Conservation (phyloP, 1,140 invertebrate genomes). For the Cryptotermes secundus region DNA sequence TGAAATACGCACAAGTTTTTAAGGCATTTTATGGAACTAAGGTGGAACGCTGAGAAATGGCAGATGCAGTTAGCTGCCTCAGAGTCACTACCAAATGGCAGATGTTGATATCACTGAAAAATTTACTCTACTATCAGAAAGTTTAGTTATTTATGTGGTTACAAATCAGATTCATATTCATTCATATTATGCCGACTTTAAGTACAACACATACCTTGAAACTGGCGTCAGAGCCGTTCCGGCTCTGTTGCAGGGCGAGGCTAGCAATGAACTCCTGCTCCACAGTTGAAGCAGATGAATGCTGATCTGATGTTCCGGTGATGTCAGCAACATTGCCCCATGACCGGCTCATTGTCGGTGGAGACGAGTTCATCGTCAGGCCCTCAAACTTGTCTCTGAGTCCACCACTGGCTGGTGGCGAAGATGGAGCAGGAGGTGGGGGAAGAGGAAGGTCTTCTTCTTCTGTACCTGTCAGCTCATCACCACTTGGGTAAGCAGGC, state of each 20-base stretch:
- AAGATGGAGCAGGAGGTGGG: slow-evolving; percentile 57
- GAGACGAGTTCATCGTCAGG: neutral
- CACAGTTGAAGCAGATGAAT: slow-evolving; percentile 40
- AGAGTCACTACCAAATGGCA: too few species aligned
- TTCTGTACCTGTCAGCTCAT: slow-evolving; percentile 39
- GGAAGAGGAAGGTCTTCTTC: slow-evolving; percentile 48
- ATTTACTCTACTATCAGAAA: too few species aligned
- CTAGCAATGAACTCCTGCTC: slow-evolving; percentile 61
- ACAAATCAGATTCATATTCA: too few species aligned
- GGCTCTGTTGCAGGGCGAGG: slow-evolving; percentile 62
- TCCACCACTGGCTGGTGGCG: slow-evolving; percentile 48
- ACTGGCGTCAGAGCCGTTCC: slow-evolving; percentile 80
- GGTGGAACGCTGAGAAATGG: too few species aligned
- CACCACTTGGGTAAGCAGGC: slow-evolving; percentile 60
- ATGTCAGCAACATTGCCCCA: slow-evolving; percentile 19
- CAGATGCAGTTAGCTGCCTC: too few species aligned
- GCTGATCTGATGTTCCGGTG: neutral
- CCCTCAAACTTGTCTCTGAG: neutral
- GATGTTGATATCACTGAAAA: too few species aligned
- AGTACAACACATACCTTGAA: slow-evolving; percentile 66
- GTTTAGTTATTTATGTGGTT: too few species aligned
- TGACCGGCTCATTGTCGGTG: slow-evolving; percentile 25
- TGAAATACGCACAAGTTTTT: too few species aligned
- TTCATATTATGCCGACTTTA: too few species aligned
- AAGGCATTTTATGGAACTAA: too few species aligned